These are phyloP conservation scores for Palaemon carinicauda DNA, from an alignment of 1,140 invertebrate species.

Conservation along the genomic window DNA sequence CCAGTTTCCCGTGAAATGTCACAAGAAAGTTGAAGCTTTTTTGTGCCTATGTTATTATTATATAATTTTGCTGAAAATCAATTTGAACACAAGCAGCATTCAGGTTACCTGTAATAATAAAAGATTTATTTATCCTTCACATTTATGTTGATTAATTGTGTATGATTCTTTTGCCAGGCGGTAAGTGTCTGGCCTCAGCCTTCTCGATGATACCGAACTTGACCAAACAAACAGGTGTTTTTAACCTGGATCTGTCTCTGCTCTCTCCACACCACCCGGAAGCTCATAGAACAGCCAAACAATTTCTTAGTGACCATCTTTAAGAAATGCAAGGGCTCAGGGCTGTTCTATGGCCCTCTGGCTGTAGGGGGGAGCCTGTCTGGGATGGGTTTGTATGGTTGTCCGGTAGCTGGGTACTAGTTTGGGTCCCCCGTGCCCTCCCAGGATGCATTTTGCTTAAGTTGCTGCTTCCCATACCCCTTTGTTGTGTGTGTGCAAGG, in stretches of 20 bases:
- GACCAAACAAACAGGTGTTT: slow-evolving; percentile 47
- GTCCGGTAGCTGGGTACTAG: slow-evolving; percentile 51
- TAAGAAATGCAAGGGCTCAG: slow-evolving; percentile 61
- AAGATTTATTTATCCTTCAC: slow-evolving; percentile 58
- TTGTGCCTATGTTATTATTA: slow-evolving; percentile 37
- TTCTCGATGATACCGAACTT: slow-evolving; percentile 38
- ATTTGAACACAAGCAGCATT: slow-evolving; percentile 59
- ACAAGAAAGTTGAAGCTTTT: slow-evolving; percentile 53
- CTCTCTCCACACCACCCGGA: slow-evolving; percentile 55
- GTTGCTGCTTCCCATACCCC: slow-evolving; percentile 49
- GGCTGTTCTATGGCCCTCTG: slow-evolving; percentile 61
- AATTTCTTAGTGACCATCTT: slow-evolving; percentile 58
- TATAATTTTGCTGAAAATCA: slow-evolving; percentile 36
- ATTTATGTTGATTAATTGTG: slow-evolving; percentile 60
- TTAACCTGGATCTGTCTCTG: slow-evolving; percentile 47
- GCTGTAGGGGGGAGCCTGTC: slow-evolving; percentile 47
- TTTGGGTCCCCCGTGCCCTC: slow-evolving; percentile 38
- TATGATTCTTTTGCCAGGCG: slow-evolving; percentile 58
- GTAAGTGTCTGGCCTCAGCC: slow-evolving; percentile 56
- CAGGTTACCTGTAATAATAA: slow-evolving; percentile 59
- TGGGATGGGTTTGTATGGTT: slow-evolving; percentile 55
- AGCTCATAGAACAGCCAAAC: slow-evolving; percentile 61
- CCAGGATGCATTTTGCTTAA: slow-evolving; percentile 36
- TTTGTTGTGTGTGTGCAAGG: slow-evolving; percentile 46
- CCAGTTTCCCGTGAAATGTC: slow-evolving; percentile 46